These are phyloP conservation scores for Crenuchus spilurus DNA, from an alignment of 2,797 vertebrate genomes.

Conservation along the genomic window DNA sequence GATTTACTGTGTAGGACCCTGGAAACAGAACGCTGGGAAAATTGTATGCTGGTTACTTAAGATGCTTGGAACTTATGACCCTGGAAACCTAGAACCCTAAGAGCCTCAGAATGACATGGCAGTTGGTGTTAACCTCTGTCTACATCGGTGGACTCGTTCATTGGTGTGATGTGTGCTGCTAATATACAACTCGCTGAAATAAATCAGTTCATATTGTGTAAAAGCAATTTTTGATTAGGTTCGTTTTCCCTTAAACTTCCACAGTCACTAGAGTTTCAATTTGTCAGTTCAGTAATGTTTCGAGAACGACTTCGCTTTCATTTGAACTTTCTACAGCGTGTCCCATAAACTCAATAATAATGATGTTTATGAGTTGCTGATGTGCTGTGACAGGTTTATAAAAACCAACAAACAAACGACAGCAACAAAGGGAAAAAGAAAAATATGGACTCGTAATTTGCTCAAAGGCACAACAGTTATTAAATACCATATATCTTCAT, in stretches of 20 bases:
- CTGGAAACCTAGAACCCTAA: too few species aligned
- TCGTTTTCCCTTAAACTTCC: neutral
- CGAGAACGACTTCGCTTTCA: neutral
- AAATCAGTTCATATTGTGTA: neutral
- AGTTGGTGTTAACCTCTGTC: too few species aligned
- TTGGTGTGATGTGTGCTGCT: neutral
- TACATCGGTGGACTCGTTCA: too few species aligned
- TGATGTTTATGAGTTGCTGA: constrained; percentile 28
- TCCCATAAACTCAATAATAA: constrained; percentile 15
- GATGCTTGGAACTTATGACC: too few species aligned
- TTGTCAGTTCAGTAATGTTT: constrained; percentile 2
- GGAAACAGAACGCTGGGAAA: too few species aligned
- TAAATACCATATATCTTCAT: constrained; percentile 58
- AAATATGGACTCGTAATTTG: constrained; percentile 44
- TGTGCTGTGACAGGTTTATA: constrained; percentile 42
- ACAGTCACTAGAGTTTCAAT: constrained; percentile 18
- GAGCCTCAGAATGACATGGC: too few species aligned
- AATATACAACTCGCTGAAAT: neutral
- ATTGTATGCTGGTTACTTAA: too few species aligned
- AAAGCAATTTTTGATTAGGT: neutral
- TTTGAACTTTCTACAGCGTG: constrained; percentile 14
- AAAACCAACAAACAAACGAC: constrained; percentile 18
- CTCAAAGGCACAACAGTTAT: constrained; percentile 38
- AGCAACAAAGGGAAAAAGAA: neutral
- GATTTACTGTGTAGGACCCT: too few species aligned